phyloP scores from a whole-genome alignment of 1,140 invertebrate genomes.

The Drosophila suzukii region DNA sequence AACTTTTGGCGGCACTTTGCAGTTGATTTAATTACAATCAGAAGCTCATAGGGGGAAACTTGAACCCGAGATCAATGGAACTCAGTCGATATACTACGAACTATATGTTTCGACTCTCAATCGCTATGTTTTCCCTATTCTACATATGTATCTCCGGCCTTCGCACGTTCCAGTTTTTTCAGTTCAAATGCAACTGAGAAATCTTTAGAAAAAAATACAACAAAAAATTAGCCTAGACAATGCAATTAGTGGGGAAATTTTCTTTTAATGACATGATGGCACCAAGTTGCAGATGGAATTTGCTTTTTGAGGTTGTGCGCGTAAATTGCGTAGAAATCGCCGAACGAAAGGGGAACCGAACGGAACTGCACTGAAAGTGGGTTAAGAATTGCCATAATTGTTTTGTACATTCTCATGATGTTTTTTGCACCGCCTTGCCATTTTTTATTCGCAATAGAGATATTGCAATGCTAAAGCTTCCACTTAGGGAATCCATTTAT shows the following conservation, averaged over 20 bases:
- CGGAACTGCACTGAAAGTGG: constrained; percentile 50
- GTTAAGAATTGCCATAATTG: constrained; percentile 80
- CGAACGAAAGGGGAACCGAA: constrained; percentile 24
- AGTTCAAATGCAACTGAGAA: constrained; percentile 56
- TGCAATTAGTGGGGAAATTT: constrained; percentile 76
- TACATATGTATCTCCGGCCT: constrained; percentile 22
- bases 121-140: constrained; percentile 27
- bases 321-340: constrained; percentile 69
- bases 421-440: background rate
- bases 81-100: constrained; percentile 10
- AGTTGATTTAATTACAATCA: constrained; percentile 63
- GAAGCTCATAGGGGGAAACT: constrained; percentile 42
- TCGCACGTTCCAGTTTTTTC: constrained; percentile 41
- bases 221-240: constrained; percentile 72
- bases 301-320: constrained; percentile 54
- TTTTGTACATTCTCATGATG: constrained; percentile 43
- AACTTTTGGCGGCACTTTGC: constrained; percentile 48
- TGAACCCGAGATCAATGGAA: constrained; percentile 75
- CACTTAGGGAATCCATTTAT: constrained; percentile 36
- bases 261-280: constrained; percentile 60
- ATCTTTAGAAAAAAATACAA: constrained; percentile 17
- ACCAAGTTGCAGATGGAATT: constrained; percentile 16
- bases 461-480: constrained; percentile 44
- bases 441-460: constrained; percentile 56
- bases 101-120: constrained; percentile 38